Conservation (phyloP, 2,113 vertebrate genomes). For the Sphaerodactylus townsendi region DNA sequence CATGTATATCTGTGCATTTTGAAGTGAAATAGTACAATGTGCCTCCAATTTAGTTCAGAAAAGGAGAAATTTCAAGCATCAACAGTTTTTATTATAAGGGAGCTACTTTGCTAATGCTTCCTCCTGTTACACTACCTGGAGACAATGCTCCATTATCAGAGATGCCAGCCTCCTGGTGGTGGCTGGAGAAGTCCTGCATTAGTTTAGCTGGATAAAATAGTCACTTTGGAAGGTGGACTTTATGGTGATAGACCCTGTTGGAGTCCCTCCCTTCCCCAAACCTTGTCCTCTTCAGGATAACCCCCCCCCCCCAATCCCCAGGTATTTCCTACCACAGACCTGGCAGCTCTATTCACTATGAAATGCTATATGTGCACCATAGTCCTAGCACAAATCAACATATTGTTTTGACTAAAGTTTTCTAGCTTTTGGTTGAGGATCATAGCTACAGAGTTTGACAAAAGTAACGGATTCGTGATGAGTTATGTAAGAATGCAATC, state of each 20-base stretch:
- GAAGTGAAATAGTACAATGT: background rate
- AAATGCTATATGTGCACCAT: too few species aligned
- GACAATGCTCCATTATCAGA: background rate
- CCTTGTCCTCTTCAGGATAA: too few species aligned
- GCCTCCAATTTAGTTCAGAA: background rate
- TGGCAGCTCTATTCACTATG: background rate
- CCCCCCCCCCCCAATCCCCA: too few species aligned
- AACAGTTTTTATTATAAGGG: background rate
- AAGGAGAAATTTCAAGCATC: background rate
- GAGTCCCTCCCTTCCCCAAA: too few species aligned
- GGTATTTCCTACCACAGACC: too few species aligned
- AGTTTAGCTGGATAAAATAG: too few species aligned
- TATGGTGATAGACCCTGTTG: too few species aligned
- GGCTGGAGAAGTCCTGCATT: too few species aligned
- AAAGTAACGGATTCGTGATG: background rate
- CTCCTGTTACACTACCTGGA: background rate
- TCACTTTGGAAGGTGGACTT: too few species aligned
- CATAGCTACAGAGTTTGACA: background rate
- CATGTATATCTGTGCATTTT: background rate
- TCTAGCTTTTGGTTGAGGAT: background rate
- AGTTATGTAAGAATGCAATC: background rate
- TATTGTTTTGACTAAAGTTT: background rate
- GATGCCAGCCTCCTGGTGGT: too few species aligned
- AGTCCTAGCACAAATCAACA: background rate
- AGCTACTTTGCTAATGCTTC: background rate